A percentile compares a stretch with the other conserved stretches of the same genome.
These are phyloP conservation scores for Yponomeuta evonymella DNA, from an alignment of 2,888 invertebrate species.

Conservation along the genomic window DNA sequence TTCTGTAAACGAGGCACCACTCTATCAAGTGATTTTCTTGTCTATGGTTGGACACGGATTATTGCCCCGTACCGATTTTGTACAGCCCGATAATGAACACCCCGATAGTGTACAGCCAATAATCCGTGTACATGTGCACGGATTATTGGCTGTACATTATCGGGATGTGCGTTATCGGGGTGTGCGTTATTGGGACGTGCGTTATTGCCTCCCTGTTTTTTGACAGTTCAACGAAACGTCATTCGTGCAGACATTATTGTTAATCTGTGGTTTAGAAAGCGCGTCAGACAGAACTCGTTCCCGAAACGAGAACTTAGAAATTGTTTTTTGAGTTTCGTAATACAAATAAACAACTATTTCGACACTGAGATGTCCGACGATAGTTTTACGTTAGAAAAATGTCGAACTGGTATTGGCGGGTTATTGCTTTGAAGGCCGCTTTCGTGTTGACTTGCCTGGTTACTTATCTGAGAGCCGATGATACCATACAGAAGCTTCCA, in stretches of 20 bases:
- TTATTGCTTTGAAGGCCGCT: constrained; percentile 53
- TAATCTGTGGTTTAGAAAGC: constrained; percentile 13
- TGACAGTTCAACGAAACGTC: constrained; percentile 15
- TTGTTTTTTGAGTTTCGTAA: constrained; percentile 47
- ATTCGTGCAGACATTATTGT: neutral
- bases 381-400: constrained; percentile 61
- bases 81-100: too few relatives aligned
- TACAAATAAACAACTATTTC: constrained; percentile 35
- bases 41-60: too few relatives aligned
- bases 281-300: constrained; percentile 15
- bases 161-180: too few relatives aligned
- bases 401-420: constrained; percentile 68
- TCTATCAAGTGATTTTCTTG: too few relatives aligned
- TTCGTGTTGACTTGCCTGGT: constrained; percentile 53
- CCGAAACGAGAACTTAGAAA: constrained; percentile 29
- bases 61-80: too few relatives aligned
- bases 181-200: too few relatives aligned
- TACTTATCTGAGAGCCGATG: constrained; percentile 55
- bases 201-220: too few relatives aligned
- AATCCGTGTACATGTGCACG: too few relatives aligned
- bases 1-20: too few relatives aligned
- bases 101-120: too few relatives aligned
- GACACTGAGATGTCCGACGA: constrained; percentile 58
- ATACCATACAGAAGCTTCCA: constrained; percentile 60
- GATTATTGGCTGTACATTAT: too few relatives aligned